phyloP scores from a whole-genome alignment of 2,888 invertebrate genomes.

The Lottia scabra region DNA sequence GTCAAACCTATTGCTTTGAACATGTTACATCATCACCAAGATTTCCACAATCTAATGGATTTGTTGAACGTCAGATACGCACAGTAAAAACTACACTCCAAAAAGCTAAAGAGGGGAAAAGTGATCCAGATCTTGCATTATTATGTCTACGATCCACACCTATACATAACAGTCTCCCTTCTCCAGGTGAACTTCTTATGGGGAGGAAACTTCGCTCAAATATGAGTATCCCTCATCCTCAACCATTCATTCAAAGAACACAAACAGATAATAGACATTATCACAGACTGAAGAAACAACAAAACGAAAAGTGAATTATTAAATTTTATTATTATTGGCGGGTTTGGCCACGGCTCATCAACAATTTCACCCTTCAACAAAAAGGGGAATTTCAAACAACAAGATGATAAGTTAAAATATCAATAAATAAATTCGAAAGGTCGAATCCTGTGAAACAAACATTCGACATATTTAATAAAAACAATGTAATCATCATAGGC shows the following conservation, averaged over 20 bases:
- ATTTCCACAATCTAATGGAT: slow-evolving; percentile 15
- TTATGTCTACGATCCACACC: slow-evolving; percentile 3
- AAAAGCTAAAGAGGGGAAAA: neutral
- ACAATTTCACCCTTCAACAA: too few relatives aligned
- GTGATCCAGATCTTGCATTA: slow-evolving; percentile 5
- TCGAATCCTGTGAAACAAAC: too few relatives aligned
- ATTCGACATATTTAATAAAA: too few relatives aligned
- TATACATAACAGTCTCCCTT: neutral
- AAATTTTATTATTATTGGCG: too few relatives aligned
- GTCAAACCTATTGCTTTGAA: neutral
- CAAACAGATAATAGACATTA: neutral
- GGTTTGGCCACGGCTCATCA: too few relatives aligned
- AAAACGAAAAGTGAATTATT: too few relatives aligned
- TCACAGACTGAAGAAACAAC: too few relatives aligned
- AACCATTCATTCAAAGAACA: neutral
- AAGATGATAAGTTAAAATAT: too few relatives aligned
- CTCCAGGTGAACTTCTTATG: slow-evolving; percentile 12
- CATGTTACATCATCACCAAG: slow-evolving; percentile 15
- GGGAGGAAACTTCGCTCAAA: slow-evolving; percentile 8
- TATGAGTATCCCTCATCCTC: neutral
- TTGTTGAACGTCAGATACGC: slow-evolving; percentile 10
- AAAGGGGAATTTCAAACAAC: too few relatives aligned
- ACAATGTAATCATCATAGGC: too few relatives aligned
- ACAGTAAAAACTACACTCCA: slow-evolving; percentile 1
- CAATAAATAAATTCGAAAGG: too few relatives aligned